These are phyloP conservation scores for Salvelinus alpinus DNA, from an alignment of 2,113 vertebrate genomes.

Conservation along the genomic window DNA sequence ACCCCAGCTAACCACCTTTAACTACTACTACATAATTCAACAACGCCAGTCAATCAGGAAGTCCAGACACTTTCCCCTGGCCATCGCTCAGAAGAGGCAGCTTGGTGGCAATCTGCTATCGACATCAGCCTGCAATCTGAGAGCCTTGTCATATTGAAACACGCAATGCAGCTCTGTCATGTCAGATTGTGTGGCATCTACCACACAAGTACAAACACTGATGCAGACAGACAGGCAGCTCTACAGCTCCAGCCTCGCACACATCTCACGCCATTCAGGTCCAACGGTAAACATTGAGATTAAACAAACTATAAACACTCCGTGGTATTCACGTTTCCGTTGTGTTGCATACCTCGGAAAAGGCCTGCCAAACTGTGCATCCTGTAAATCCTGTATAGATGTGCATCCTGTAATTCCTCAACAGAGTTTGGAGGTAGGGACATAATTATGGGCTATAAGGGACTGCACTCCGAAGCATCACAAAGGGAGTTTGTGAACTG, in stretches of 20 bases:
- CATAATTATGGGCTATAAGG: too few relatives aligned
- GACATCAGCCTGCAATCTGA: conserved; percentile 44
- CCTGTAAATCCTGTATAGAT: too few relatives aligned
- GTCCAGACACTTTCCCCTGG: conserved; percentile 30
- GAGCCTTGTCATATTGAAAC: conserved; percentile 40
- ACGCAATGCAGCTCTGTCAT: conserved; percentile 32
- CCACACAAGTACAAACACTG: neutral
- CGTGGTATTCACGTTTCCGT: too few relatives aligned
- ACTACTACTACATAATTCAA: conserved; percentile 9
- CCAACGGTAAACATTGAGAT: conserved; percentile 17
- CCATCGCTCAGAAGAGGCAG: conserved; percentile 22
- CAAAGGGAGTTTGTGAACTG: too few relatives aligned
- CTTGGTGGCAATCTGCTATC: conserved; percentile 28
- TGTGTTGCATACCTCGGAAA: too few relatives aligned
- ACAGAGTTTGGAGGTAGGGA: too few relatives aligned
- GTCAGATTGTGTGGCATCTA: conserved; percentile 34
- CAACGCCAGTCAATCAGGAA: conserved; percentile 12
- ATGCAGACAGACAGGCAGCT: conserved; percentile 1
- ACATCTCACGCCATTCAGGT: neutral
- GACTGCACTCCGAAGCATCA: too few relatives aligned
- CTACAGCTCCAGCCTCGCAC: conserved; percentile 9
- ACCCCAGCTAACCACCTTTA: neutral
- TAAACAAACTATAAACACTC: conserved; percentile 7
- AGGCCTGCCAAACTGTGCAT: too few relatives aligned
- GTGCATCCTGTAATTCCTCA: too few relatives aligned